Base-by-base conservation (phyloP, 2,113 vertebrate genomes). In the Plecotus auritus region DNA sequence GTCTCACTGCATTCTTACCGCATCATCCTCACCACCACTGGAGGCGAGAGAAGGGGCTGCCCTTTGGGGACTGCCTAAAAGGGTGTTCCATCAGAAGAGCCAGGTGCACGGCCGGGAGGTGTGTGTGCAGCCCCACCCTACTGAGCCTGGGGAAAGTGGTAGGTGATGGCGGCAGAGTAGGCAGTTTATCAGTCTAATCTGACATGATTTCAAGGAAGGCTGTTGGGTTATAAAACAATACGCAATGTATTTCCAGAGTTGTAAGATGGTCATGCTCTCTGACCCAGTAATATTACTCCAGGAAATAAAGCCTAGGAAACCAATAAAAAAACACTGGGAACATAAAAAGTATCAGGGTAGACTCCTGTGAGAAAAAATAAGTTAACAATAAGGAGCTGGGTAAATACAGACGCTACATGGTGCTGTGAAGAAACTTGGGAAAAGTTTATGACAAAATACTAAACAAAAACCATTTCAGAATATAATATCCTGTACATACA, bases 271-370 rank as follows among this genome's bases (percentile, higher is more conserved):
- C 81, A 70, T 40, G 67, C 16, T 66, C 85, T 89, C 85, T 88
- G 73, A 74, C 78, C 32, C 40, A 11, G 49, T 76, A 78, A 96
- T 37, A 42, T 49, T 17, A 85, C 23, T 86, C 82, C 78, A 96
- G 82, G 93, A 96, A 96, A 89, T 0, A 70, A 42, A 67, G 76
- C 42, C 83, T 70, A 81, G 95, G 77, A 90, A 80, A 87, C 7
- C 74, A 94, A 82, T 0, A 20, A 56, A 88, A 86, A 92, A 80
- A 37, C 1, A 51, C 1, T 73, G 83, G 28, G 56, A 91, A 35
- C 35, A 17, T 40, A 30, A 77, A 80, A 82, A 67, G 8, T 35
- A 49, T 49, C 30, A 77, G 2, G 7, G 32, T 30, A 70, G 67
- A 70, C 35, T 85, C 51, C 35, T 32, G 8, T 0, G 26, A 67